Base-by-base conservation (phyloP, 1,140 invertebrate genomes). In the Anastrepha ludens region DNA sequence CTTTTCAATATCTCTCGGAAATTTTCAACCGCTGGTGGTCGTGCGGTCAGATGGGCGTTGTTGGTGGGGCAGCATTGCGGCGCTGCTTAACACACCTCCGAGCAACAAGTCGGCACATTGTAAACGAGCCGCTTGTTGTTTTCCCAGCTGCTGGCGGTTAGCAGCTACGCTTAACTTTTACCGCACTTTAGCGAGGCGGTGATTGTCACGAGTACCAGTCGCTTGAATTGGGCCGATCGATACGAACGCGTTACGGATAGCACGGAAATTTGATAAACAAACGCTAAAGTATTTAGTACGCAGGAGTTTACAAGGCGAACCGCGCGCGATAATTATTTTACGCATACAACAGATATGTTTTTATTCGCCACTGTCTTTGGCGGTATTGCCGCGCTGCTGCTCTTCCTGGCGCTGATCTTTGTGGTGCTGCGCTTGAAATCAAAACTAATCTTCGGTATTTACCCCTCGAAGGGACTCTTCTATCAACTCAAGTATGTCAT, bases 401-500 rank as follows among this genome's bases (percentile, higher is more conserved):
- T 44, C 58, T n/a, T 90, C 7, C 9, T 89, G 1, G 39, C 89
- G 41, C 20, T 87, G 17, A 74, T 88, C 2, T 41, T 91, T 0
- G 55, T 90, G 0, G 81, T 92, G 3, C 20, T 93, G 7, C 89
- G 90, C 17, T 90, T 88, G 11, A 91, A 91, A 44, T 90, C 92
- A 13, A 88, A 87, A 13, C 60, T 91, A 0, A 92, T 93, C 20
- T 93, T 93, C 60, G 91, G 89, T 17, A 93, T 91, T 81, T 93
- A 93, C 86, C 92, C 92, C 1, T 55, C 90, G 44, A 93, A 92
- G 74, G 91, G 91, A 0, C 50, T 91, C 9, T 93, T 92, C 39
- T 93, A 92, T 64, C 44, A 88, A 2, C 17, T 92, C 0, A 93
- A 93, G 64, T 93, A 91, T 74, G 86, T 86, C 2, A 88, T 93